A percentile compares a stretch with the other conserved stretches of the same genome.
phyloP scores from a whole-genome alignment of 2,797 vertebrate genomes.

The Hydrophis major region DNA sequence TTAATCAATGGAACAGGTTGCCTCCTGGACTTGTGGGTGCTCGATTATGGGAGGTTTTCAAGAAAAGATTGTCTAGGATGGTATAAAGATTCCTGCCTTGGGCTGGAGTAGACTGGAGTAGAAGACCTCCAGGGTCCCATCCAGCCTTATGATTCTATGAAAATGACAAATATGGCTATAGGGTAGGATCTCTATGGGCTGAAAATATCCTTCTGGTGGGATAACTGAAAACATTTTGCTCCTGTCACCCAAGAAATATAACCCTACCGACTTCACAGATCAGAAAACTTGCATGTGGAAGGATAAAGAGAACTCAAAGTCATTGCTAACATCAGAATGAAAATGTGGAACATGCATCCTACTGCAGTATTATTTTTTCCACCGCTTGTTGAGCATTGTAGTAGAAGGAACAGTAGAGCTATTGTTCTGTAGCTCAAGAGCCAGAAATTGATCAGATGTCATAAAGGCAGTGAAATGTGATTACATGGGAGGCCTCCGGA shows the following conservation, averaged over 20 bases:
- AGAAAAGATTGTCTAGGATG: background rate
- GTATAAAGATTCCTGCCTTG: background rate
- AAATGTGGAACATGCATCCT: background rate
- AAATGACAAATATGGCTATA: background rate
- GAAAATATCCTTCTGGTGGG: background rate
- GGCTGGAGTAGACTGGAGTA: background rate
- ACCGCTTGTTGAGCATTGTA: background rate
- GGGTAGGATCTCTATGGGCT: background rate
- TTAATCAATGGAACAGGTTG: background rate
- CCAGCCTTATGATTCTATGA: background rate
- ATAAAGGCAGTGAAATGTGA: background rate
- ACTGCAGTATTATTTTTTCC: background rate
- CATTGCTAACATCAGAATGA: background rate
- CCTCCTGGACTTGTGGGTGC: background rate
- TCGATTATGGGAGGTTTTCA: background rate
- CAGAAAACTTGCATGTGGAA: background rate
- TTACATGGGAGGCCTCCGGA: background rate
- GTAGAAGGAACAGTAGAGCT: background rate
- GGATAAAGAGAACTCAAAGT: background rate
- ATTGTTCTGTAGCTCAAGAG: background rate
- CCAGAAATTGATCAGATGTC: conserved; percentile 7
- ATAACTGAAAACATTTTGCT: background rate
- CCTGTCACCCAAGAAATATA: background rate
- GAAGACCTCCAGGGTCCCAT: background rate
- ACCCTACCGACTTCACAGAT: background rate